A percentile compares a stretch with the other conserved stretches of the same genome.
These are phyloP conservation scores for Dermatemys mawii DNA, from an alignment of 2,113 vertebrate genomes.

Conservation along the genomic window DNA sequence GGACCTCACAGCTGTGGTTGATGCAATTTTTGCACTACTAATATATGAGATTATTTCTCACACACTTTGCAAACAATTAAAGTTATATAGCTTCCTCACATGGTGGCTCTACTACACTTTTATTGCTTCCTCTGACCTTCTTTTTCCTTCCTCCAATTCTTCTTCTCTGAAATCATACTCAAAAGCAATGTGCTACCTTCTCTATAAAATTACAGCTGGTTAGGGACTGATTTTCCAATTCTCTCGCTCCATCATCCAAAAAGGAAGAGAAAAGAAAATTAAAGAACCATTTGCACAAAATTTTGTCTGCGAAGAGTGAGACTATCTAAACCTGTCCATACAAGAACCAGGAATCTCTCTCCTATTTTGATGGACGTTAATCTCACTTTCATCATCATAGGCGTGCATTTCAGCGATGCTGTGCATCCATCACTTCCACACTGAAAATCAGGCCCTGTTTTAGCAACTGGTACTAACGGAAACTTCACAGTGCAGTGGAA, in stretches of 20 bases:
- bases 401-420: background rate
- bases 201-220: background rate
- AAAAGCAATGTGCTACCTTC: background rate
- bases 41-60: conserved; percentile 1
- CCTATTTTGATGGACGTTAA: background rate
- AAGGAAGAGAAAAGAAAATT: background rate
- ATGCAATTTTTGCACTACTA: background rate
- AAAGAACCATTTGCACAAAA: background rate
- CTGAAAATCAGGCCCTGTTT: background rate
- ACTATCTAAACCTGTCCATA: background rate
- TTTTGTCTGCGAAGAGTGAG: background rate
- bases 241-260: background rate
- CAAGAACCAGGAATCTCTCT: background rate
- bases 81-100: background rate
- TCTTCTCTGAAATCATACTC: background rate
- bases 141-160: background rate
- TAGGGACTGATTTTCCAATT: background rate
- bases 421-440: background rate
- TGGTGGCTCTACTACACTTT: background rate
- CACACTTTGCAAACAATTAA: background rate
- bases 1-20: background rate
- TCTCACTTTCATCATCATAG: background rate
- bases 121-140: background rate
- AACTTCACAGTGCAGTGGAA: background rate
- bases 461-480: background rate